Evolutionary conservation across 2,113 vertebrate species (phyloP), one percentile per base, ranked within the genome.

Genomic region (Eidolon helvum): DNA sequence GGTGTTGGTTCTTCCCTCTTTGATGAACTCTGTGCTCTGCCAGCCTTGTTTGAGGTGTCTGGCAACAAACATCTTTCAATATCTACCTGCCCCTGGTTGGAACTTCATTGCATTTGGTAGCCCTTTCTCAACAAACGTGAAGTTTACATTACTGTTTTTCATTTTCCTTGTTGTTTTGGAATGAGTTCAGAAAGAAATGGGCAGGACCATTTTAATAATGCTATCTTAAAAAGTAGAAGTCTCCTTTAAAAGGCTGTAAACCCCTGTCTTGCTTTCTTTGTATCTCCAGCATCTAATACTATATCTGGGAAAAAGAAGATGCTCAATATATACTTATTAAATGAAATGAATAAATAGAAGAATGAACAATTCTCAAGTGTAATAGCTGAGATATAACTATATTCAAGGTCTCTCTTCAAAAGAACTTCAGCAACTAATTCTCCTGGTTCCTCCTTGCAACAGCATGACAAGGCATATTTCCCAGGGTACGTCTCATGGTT

Each of bases 81-180:
- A 72, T 63, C 78, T 65, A 80, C 28, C n/a, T 90, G 59, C 45
- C 55, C 35, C 30, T 3, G 18, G 15, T 57, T 85, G 10, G 30
- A 93, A 77, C 5, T 77, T 59, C 74, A 72, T 66, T 87, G 55
- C 26, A 89, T 87, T 92, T 66, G 77, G 55, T 78, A 93, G 40
- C 22, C 24, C 24, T 90, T 92, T 66, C 30, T 87, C 79, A 40
- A 74, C 30, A 90, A 71, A 93, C 8, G 7, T 88, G n/a, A 92
- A 48, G 18, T 63, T 89, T 91, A 66, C 22, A 33, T 89, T 91
- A 90, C 38, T 86, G 48, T 45, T 88, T 82, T 87, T 48, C 53
- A 55, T 94, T 95, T 75, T 78, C 55, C 45, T 90, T 94, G 4
- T 89, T 63, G 45, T 94, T 92, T 93, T 77, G 75, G 78, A 91